Conservation (phyloP, 2,113 vertebrate species). For the Oreochromis tanganicae region DNA sequence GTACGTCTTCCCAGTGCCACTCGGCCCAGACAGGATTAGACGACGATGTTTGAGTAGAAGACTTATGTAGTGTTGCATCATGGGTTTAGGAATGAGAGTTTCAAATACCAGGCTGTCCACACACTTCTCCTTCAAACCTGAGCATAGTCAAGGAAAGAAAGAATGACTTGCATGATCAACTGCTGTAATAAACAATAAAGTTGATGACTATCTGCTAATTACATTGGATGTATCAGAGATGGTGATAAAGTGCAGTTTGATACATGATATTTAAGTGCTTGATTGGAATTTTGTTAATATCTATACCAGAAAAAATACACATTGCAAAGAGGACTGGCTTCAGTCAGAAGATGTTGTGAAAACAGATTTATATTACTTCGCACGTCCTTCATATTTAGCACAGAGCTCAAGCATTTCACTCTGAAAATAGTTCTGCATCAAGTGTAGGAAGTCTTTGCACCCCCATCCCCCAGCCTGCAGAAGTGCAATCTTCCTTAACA, state of each 20-base stretch:
- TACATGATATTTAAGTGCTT: neutral
- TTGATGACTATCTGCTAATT: neutral
- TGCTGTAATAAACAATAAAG: neutral
- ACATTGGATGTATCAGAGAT: neutral
- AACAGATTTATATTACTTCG: constrained; percentile 13
- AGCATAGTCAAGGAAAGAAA: neutral
- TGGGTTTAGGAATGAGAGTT: constrained; percentile 94
- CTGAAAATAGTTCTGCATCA: constrained; percentile 64
- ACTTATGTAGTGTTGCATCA: constrained; percentile 98
- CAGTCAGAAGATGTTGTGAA: neutral
- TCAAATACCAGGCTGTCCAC: constrained; percentile 96
- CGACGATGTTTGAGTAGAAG: constrained; percentile 93
- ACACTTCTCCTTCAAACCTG: constrained; percentile 95
- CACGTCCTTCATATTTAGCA: constrained; percentile 46
- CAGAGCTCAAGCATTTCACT: constrained; percentile 15
- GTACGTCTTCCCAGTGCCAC: constrained; percentile 93
- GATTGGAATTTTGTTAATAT: neutral
- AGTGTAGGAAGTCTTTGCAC: neutral
- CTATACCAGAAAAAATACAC: neutral
- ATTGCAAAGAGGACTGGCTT: neutral
- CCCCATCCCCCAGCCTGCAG: neutral
- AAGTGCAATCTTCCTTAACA: constrained; percentile 14
- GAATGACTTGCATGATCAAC: neutral
- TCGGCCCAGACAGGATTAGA: constrained; percentile 90
- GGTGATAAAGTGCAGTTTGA: neutral